Evolutionary conservation across 2,113 vertebrate genomes (phyloP).

Genomic region (Vulpes lagopus): DNA sequence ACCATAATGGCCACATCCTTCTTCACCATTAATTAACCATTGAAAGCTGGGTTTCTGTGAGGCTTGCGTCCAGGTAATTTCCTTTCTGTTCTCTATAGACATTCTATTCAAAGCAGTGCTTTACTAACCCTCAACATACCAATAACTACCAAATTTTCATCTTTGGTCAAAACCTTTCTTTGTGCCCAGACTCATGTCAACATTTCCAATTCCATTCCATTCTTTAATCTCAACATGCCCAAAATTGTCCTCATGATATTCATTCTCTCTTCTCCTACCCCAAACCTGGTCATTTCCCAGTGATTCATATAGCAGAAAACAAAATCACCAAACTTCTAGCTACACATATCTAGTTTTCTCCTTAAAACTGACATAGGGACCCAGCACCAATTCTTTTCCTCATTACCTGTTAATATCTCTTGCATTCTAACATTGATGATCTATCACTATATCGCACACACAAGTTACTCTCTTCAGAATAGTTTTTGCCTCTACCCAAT

Average conservation of each 20-base stretch:
- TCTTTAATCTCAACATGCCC: background rate
- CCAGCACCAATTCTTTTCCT: background rate
- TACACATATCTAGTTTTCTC: background rate
- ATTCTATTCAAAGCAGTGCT: background rate
- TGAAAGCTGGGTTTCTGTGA: background rate
- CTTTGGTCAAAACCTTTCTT: background rate
- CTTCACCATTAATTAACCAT: background rate
- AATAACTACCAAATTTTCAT: background rate
- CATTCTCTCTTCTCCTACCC: background rate
- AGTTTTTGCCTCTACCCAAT: background rate
- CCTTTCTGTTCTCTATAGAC: conserved; percentile 6
- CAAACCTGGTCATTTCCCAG: background rate
- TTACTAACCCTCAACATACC: background rate
- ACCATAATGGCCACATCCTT: background rate
- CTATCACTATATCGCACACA: background rate
- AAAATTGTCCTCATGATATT: background rate
- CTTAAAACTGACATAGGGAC: background rate
- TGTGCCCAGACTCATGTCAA: background rate
- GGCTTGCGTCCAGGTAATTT: background rate
- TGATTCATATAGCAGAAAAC: background rate
- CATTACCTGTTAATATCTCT: background rate
- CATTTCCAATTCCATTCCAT: background rate
- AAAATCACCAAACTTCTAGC: background rate
- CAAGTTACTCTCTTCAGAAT: background rate
- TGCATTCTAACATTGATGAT: background rate